Evolutionary conservation across 2,888 invertebrate species (phyloP).

Genomic region (Formica aserva): DNA sequence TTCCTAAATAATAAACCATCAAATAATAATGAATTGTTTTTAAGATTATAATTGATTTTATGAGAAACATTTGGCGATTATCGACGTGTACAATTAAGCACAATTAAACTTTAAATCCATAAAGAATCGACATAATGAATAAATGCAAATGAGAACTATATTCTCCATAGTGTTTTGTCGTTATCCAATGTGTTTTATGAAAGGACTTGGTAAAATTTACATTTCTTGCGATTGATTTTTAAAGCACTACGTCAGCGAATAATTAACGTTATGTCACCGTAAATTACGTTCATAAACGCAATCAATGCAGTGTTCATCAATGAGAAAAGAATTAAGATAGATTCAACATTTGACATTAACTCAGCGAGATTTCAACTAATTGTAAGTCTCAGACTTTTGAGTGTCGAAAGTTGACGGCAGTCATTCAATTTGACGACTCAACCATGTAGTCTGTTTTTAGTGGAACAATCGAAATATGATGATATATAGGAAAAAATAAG

Average conservation of each 20-base stretch:
- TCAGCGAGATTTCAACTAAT: background rate
- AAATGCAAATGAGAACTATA: slow-evolving; percentile 21
- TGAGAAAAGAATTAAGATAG: background rate
- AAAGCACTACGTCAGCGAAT: background rate
- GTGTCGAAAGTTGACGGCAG: background rate
- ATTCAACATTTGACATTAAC: background rate
- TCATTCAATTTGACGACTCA: slow-evolving; percentile 12
- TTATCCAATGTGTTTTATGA: background rate
- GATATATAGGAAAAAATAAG: background rate
- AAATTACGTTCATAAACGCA: slow-evolving; percentile 22
- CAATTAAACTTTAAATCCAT: background rate
- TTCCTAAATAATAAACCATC: background rate
- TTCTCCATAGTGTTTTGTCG: background rate
- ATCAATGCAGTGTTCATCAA: background rate
- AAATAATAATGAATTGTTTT: background rate
- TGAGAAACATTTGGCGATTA: background rate
- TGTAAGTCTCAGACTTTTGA: background rate
- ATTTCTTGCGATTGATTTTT: background rate
- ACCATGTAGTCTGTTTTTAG: background rate
- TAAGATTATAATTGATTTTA: background rate
- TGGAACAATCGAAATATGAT: background rate
- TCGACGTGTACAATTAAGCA: background rate
- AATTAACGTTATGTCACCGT: slow-evolving; percentile 22
- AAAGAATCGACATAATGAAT: background rate
- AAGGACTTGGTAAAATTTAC: slow-evolving; percentile 9